Conservation (phyloP, 2,888 invertebrate genomes). For the Marronus borbonicus region DNA sequence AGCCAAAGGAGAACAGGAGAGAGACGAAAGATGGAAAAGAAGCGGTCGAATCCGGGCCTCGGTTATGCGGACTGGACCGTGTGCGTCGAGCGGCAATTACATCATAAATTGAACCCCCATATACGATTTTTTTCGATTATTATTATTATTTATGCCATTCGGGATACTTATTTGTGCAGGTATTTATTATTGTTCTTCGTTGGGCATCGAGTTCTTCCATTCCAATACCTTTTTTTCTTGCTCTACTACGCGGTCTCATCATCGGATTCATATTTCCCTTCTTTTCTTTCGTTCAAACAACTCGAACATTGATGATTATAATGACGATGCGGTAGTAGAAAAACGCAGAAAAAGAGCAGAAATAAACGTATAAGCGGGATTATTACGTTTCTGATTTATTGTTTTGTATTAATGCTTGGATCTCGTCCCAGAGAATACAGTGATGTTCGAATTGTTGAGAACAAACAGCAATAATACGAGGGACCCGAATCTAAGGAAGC, state of each 20-base stretch:
- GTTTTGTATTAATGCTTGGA: slow-evolving; percentile 59
- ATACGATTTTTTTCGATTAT: slow-evolving; percentile 57
- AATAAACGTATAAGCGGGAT: slow-evolving; percentile 61
- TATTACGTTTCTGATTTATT: slow-evolving; percentile 64
- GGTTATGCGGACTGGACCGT: background rate
- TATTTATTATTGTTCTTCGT: slow-evolving; percentile 58
- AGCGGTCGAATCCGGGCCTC: too few relatives aligned
- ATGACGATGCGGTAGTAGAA: slow-evolving; percentile 9
- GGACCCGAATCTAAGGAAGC: too few relatives aligned
- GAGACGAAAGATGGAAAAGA: background rate
- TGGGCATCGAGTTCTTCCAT: background rate
- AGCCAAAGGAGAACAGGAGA: background rate
- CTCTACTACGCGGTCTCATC: background rate
- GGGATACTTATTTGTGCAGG: slow-evolving; percentile 58
- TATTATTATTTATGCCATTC: slow-evolving; percentile 38
- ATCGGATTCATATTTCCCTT: too few relatives aligned
- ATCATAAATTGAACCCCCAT: slow-evolving; percentile 62
- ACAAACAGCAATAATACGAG: too few relatives aligned
- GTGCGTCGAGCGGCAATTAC: slow-evolving; percentile 60
- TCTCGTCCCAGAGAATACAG: background rate
- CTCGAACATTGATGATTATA: slow-evolving; percentile 13
- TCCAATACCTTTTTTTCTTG: too few relatives aligned
- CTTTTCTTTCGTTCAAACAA: background rate
- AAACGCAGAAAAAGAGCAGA: slow-evolving; percentile 55
- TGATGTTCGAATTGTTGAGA: too few relatives aligned